Evolutionary conservation across 2,113 vertebrate species (phyloP).

Genomic region (Plotosus lineatus): DNA sequence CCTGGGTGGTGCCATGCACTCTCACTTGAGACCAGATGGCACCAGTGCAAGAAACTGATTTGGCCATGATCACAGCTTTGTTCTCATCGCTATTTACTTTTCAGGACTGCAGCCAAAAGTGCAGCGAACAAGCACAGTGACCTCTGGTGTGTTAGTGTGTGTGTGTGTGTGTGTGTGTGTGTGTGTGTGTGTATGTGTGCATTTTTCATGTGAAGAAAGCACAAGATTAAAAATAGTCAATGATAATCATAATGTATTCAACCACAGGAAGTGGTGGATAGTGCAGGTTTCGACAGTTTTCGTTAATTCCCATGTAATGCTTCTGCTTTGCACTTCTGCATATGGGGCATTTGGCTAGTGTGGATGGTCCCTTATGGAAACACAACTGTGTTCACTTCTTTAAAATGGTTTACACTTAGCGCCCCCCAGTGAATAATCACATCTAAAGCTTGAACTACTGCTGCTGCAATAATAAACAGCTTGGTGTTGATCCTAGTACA

Average conservation of each 20-base stretch:
- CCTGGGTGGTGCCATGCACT: background rate
- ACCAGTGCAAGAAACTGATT: conserved; percentile 10
- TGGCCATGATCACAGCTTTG: background rate
- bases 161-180: background rate
- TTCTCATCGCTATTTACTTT: conserved; percentile 7
- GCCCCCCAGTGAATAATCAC: background rate
- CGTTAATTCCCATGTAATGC: background rate
- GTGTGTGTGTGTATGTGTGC: background rate
- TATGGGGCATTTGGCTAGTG: background rate
- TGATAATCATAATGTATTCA: background rate
- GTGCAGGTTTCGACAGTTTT: background rate
- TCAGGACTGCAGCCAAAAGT: conserved; percentile 23
- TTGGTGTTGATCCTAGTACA: background rate
- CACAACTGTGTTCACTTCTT: background rate
- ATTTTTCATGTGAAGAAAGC: too few relatives aligned
- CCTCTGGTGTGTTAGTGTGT: background rate
- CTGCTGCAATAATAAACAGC: background rate
- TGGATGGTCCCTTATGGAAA: background rate
- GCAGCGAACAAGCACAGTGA: background rate
- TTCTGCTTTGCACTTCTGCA: background rate
- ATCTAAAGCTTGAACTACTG: background rate
- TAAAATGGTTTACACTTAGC: background rate
- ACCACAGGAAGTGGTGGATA: background rate
- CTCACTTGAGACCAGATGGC: background rate
- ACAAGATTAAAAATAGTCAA: background rate